Evolutionary conservation across 30 jellyfish, hydroid and myxozoan genomes (phyloP).

Genomic region (Aurelia sp.): DNA sequence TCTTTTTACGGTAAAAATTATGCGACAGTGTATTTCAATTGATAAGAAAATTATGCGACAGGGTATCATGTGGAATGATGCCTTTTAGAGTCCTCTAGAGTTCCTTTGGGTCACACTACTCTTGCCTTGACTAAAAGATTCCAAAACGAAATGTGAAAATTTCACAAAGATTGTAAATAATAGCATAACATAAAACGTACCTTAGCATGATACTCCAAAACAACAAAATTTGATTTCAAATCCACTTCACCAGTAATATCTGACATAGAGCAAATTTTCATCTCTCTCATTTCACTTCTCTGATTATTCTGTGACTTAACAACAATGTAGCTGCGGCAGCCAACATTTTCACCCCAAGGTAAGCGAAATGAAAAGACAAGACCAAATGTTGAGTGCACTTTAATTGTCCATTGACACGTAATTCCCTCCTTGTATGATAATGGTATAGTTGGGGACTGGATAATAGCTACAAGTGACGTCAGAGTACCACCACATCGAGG

Average conservation of each 20-base stretch:
- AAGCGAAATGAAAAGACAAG: slow-evolving; percentile 62
- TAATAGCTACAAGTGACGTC: slow-evolving; percentile 61
- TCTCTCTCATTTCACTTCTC: background rate
- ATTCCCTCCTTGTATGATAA: slow-evolving; percentile 61
- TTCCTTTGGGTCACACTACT: too few relatives aligned
- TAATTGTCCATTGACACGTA: slow-evolving; percentile 75
- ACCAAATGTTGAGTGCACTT: slow-evolving; percentile 37
- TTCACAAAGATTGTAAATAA: too few relatives aligned
- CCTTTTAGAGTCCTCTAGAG: too few relatives aligned
- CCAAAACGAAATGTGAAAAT: too few relatives aligned
- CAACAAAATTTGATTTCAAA: slow-evolving; percentile 61
- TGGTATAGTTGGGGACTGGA: slow-evolving; percentile 81
- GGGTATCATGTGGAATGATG: too few relatives aligned
- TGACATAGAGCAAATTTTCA: slow-evolving; percentile 72
- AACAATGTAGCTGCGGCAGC: slow-evolving; percentile 63
- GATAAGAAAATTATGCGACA: too few relatives aligned
- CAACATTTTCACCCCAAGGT: slow-evolving; percentile 67
- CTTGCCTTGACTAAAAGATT: too few relatives aligned
- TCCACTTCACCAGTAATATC: slow-evolving; percentile 66
- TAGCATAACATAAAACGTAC: slow-evolving; percentile 5
- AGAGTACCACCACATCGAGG: slow-evolving; percentile 76
- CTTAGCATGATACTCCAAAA: slow-evolving; percentile 80
- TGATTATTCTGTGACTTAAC: slow-evolving; percentile 12
- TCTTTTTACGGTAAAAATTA: too few relatives aligned
- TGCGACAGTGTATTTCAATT: too few relatives aligned